These are phyloP conservation scores for Callyntrura guangdongensis DNA, from an alignment of 2,888 invertebrate species.

Conservation along the genomic window DNA sequence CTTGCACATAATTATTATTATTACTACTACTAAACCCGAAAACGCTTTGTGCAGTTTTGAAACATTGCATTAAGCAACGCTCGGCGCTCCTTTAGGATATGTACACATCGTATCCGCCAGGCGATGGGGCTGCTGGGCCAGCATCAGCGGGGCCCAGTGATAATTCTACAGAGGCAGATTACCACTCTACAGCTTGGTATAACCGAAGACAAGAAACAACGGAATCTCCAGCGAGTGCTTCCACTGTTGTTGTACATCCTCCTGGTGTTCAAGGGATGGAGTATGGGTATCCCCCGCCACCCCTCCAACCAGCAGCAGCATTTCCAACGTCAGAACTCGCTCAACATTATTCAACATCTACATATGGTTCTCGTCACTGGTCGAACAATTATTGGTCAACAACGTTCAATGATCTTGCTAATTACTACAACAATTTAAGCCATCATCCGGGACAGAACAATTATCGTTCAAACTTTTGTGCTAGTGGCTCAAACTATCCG, in stretches of 20 bases:
- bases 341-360: slow-evolving; percentile 7
- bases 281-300: slow-evolving; percentile 40
- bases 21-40: neutral
- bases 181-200: slow-evolving; percentile 16
- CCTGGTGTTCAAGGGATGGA: slow-evolving; percentile 14
- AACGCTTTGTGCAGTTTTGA: neutral
- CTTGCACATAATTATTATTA: slow-evolving; percentile 43
- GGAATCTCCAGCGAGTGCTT: slow-evolving; percentile 16
- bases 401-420: slow-evolving; percentile 62
- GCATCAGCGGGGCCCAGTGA: neutral
- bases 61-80: slow-evolving; percentile 4
- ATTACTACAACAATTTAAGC: slow-evolving; percentile 65
- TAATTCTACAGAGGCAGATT: slow-evolving; percentile 1
- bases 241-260: neutral
- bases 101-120: slow-evolving; percentile 46
- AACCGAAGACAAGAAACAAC: slow-evolving; percentile 21
- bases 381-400: slow-evolving; percentile 58
- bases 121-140: neutral
- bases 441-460: slow-evolving; percentile 24
- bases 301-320: neutral
- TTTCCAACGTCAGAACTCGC: slow-evolving; percentile 43
- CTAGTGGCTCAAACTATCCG: neutral
- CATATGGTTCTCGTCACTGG: slow-evolving; percentile 56
- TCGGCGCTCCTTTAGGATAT: too few species aligned
- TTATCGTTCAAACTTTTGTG: slow-evolving; percentile 16